Conservation (phyloP, 2,113 vertebrate genomes). For the Cairina moschata region DNA sequence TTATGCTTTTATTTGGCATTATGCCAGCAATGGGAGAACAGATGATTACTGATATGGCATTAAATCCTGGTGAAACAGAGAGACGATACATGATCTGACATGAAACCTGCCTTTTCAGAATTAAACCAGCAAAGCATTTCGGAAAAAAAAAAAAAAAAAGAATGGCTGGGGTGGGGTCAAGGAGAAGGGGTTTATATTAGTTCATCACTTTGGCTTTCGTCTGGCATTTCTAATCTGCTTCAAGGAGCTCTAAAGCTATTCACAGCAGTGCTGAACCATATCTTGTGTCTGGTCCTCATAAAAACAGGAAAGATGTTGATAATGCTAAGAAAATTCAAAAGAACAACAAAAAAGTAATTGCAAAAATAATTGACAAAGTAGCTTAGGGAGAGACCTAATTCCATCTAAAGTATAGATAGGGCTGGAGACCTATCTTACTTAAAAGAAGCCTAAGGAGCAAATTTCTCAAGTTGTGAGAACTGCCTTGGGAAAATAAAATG, state of each 20-base stretch:
- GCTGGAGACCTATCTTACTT: background rate
- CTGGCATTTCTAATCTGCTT: conserved; percentile 5
- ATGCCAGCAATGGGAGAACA: background rate
- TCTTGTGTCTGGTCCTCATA: background rate
- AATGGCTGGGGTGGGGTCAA: background rate
- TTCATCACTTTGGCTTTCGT: background rate
- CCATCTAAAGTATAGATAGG: background rate
- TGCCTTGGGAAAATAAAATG: background rate
- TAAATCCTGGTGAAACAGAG: background rate
- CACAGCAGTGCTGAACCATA: background rate
- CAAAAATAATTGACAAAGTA: background rate
- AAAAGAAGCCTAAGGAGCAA: background rate
- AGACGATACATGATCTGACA: conserved; percentile 4
- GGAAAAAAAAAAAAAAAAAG: background rate
- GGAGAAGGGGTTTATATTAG: background rate
- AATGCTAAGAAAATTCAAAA: background rate
- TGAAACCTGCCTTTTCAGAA: conserved; percentile 5
- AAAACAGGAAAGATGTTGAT: background rate
- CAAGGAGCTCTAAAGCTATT: background rate
- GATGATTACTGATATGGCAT: background rate
- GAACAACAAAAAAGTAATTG: background rate
- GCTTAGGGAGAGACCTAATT: background rate
- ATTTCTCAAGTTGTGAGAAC: background rate
- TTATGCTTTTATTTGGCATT: conserved; percentile 15
- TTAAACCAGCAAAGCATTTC: background rate